These are phyloP conservation scores for Orthosia gracilis DNA, from an alignment of 2,888 invertebrate species.

Conservation along the genomic window DNA sequence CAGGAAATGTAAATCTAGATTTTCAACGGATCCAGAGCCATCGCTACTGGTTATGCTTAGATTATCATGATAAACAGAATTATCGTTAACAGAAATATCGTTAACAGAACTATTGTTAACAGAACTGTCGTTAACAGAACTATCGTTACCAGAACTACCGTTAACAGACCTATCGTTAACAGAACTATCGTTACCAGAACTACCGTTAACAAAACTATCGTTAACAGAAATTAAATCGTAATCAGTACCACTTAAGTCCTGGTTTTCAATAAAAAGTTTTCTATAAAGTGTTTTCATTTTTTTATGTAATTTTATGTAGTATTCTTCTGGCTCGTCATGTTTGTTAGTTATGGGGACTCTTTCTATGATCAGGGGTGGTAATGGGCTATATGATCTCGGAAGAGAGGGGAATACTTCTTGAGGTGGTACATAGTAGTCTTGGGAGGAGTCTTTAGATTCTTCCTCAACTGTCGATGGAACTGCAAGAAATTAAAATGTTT, in stretches of 20 bases:
- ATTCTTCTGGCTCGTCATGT: slow-evolving; percentile 71
- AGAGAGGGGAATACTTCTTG: slow-evolving; percentile 10
- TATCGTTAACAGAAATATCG: slow-evolving; percentile 2
- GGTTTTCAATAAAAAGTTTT: slow-evolving; percentile 67
- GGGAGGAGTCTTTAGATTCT: slow-evolving; percentile 48
- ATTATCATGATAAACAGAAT: slow-evolving; percentile 22
- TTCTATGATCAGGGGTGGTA: slow-evolving; percentile 75
- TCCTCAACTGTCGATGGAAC: slow-evolving; percentile 71
- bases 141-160: slow-evolving; percentile 31
- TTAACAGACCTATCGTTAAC: neutral
- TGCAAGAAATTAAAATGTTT: slow-evolving; percentile 29
- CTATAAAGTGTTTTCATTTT: slow-evolving; percentile 67
- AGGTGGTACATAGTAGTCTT: slow-evolving; percentile 1
- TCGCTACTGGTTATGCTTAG: neutral
- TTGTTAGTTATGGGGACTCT: slow-evolving; percentile 55
- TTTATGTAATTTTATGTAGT: slow-evolving; percentile 65
- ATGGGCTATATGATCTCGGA: slow-evolving; percentile 54
- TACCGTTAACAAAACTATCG: slow-evolving; percentile 3
- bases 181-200: slow-evolving; percentile 24
- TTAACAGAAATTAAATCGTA: neutral
- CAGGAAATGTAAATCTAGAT: neutral
- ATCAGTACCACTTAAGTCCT: slow-evolving; percentile 28
- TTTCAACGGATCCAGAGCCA: neutral
- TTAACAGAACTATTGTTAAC: slow-evolving; percentile 18
- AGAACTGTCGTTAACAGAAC: slow-evolving; percentile 6